Evolutionary conservation across 2,888 invertebrate species (phyloP).

Genomic region (Zygaena filipendulae): DNA sequence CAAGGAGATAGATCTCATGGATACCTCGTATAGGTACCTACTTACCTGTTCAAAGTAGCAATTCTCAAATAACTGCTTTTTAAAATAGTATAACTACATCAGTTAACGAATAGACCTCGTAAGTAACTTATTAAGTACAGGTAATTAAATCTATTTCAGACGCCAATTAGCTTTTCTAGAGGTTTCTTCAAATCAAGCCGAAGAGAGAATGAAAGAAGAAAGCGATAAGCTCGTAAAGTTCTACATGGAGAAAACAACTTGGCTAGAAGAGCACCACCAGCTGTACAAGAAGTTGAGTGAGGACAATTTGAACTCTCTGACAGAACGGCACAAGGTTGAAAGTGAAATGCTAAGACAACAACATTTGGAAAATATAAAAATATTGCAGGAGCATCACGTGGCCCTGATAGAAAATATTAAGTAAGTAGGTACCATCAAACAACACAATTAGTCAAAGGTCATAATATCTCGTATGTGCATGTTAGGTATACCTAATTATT

Average conservation of each 20-base stretch:
- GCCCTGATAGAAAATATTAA: slow-evolving; percentile 68
- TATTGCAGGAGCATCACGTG: slow-evolving; percentile 59
- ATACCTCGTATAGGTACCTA: slow-evolving; percentile 73
- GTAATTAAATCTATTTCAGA: slow-evolving; percentile 47
- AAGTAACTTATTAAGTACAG: not conserved
- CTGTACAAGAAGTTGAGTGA: slow-evolving; percentile 60
- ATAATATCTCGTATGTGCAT: too few relatives aligned
- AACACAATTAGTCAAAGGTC: not conserved
- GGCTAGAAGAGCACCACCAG: slow-evolving; percentile 63
- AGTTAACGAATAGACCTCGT: too few relatives aligned
- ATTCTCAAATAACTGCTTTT: too few relatives aligned
- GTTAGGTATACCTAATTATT: too few relatives aligned
- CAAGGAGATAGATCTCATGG: slow-evolving; percentile 71
- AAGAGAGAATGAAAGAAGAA: slow-evolving; percentile 70
- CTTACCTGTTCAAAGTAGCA: too few relatives aligned
- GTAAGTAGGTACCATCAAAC: slow-evolving; percentile 34
- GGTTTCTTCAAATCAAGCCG: slow-evolving; percentile 62
- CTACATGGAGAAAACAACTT: slow-evolving; percentile 59
- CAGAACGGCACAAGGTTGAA: slow-evolving; percentile 52
- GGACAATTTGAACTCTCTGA: slow-evolving; percentile 51
- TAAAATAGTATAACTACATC: too few relatives aligned
- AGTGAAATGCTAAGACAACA: slow-evolving; percentile 49
- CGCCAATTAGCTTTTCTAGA: slow-evolving; percentile 69
- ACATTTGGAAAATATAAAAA: slow-evolving; percentile 52
- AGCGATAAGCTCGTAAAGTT: slow-evolving; percentile 56